Evolutionary conservation across 1,140 invertebrate genomes (phyloP), one percentile per base, ranked within the genome.

Genomic region (Zaprionus lachaisei): DNA sequence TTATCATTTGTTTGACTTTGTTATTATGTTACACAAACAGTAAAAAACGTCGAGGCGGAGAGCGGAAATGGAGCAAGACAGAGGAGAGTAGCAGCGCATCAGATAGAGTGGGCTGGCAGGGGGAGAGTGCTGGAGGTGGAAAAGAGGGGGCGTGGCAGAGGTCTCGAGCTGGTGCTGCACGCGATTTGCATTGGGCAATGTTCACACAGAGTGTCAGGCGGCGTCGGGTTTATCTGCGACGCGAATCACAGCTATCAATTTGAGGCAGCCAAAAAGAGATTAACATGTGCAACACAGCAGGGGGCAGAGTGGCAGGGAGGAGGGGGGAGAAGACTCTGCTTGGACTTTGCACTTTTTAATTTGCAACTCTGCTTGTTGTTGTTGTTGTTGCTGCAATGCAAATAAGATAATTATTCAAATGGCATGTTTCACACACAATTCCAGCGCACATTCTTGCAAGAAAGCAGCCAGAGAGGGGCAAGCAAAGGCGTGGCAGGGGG

Each of bases 341-440:
- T 67, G 77, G 72, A 79, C 77, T 79, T 76, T 79, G 77, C 54
- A 68, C 79, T 77, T 73, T 90, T 85, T 90, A 90, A 90, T 90
- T 90, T 90, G 72, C 82, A 80, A 62, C 78, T 77, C 71, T 5
- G 78, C 71, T 81, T 73, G 77, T 76, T 87, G 80, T 81, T 55
- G 14, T 55, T 55, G 22, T 68, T 68, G 73, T 72, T 71, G 80
- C 51, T 77, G 85, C 85, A 81, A 91, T 89, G 89, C 89, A 91
- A 91, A 91, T 91, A 91, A 91, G 84, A 92, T 92, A 92, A 92
- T 92, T 92, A 92, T 92, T 92, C 91, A 92, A 92, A 92, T 92
- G 87, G 91, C 91, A 92, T 92, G 91, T 92, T 92, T 92, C 91
- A 92, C 90, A 92, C 91, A 92, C 86, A 92, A 92, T 92, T 91